Evolutionary conservation across 2,113 vertebrate species (phyloP).

Genomic region (Penelope pileata): DNA sequence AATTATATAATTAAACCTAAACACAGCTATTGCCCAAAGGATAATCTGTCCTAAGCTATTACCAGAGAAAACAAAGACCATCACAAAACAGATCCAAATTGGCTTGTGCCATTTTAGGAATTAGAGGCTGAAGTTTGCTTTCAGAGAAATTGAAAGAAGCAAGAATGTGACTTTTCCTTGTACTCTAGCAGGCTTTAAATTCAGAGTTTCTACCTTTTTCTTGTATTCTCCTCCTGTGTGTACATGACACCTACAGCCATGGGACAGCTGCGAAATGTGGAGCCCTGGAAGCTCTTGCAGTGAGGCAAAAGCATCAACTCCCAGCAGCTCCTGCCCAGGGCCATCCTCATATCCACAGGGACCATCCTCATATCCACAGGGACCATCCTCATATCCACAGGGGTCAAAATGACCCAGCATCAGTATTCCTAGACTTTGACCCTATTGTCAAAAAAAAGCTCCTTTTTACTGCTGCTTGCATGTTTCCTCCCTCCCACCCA

Average conservation of each 20-base stretch:
- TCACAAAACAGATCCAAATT: background rate
- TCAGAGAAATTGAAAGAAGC: background rate
- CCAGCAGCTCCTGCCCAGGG: background rate
- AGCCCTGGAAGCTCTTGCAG: background rate
- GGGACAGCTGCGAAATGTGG: background rate
- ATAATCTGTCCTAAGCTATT: background rate
- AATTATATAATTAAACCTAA: slow-evolving; percentile 36
- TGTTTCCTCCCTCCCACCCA: background rate
- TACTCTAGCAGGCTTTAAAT: background rate
- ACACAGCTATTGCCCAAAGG: slow-evolving; percentile 24
- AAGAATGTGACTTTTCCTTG: background rate
- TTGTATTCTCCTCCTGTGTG: background rate
- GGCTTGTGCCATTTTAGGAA: background rate
- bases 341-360: background rate
- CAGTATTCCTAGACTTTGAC: background rate
- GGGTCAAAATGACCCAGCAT: background rate
- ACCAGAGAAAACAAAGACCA: background rate
- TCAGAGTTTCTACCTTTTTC: background rate
- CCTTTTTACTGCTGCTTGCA: background rate
- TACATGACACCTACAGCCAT: background rate
- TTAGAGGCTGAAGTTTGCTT: background rate
- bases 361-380: background rate
- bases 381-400: background rate
- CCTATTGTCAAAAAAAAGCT: background rate
- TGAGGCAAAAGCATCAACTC: background rate